Percentiles rank a stretch among this genome's conserved stretches.
These are phyloP conservation scores for Alfaro cultratus DNA, from an alignment of 2,797 vertebrate genomes.

Conservation along the genomic window DNA sequence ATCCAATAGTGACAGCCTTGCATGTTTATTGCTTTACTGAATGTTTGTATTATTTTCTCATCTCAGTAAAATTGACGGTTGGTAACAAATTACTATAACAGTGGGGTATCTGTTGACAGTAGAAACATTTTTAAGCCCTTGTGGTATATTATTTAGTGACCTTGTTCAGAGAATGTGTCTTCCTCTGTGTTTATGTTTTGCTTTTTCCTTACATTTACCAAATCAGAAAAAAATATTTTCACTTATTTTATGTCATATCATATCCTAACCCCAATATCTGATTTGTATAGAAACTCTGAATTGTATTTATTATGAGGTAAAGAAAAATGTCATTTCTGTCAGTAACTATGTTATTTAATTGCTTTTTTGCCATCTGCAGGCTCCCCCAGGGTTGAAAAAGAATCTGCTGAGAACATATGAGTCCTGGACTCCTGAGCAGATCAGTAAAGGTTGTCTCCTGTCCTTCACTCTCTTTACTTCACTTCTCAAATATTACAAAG, in stretches of 20 bases:
- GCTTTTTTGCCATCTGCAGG: slow-evolving; percentile 72
- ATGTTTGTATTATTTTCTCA: not conserved
- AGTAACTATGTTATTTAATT: not conserved
- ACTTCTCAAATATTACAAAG: not conserved
- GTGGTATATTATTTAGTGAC: not conserved
- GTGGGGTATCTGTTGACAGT: not conserved
- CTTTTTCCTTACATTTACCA: not conserved
- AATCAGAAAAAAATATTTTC: not conserved
- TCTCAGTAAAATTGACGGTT: not conserved
- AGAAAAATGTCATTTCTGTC: not conserved
- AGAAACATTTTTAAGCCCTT: not conserved
- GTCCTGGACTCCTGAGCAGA: slow-evolving; percentile 94
- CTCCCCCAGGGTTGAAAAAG: slow-evolving; percentile 96
- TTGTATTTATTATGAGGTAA: not conserved
- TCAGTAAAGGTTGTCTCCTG: slow-evolving; percentile 81
- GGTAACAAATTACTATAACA: not conserved
- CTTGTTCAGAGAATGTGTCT: not conserved
- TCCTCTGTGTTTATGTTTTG: not conserved
- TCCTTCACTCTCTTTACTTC: not conserved
- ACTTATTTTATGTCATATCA: not conserved
- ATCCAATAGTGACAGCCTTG: not conserved
- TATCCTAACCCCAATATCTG: not conserved
- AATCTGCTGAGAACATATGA: slow-evolving; percentile 96
- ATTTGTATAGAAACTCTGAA: not conserved
- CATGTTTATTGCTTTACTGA: not conserved